Conservation (phyloP, 1,140 invertebrate species). For the Drosophila lacertosa region DNA sequence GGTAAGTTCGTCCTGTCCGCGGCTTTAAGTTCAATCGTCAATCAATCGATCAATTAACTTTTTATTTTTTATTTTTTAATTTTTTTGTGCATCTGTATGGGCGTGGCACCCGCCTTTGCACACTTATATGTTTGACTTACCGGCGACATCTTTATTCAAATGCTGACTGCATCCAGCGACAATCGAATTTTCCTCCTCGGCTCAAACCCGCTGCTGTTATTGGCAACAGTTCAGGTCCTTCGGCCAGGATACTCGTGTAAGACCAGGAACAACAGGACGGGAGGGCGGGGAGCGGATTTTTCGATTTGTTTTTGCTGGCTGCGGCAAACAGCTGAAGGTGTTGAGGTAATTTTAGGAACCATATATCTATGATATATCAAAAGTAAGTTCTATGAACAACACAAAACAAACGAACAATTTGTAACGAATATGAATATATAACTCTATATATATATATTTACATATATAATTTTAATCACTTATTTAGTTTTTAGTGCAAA, state of each 20-base stretch:
- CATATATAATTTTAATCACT: slow-evolving; percentile 18
- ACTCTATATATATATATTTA: neutral
- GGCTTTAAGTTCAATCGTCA: slow-evolving; percentile 71
- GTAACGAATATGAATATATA: slow-evolving; percentile 43
- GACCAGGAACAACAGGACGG: neutral
- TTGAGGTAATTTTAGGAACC: slow-evolving; percentile 92
- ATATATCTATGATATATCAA: slow-evolving; percentile 98
- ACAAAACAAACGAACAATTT: slow-evolving; percentile 73
- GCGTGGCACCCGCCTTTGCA: slow-evolving; percentile 47
- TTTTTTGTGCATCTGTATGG: no score
- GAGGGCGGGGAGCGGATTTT: neutral
- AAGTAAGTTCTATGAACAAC: slow-evolving; percentile 96
- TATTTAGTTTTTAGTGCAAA: slow-evolving; percentile 45
- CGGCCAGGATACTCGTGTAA: neutral
- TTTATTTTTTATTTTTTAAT: no score
- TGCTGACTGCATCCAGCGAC: slow-evolving; percentile 48
- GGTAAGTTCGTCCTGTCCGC: slow-evolving; percentile 72
- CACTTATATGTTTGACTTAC: slow-evolving; percentile 79
- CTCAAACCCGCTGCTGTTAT: slow-evolving; percentile 6
- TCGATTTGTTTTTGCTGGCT: no score
- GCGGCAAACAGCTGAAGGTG: slow-evolving; percentile 81
- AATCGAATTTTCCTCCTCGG: slow-evolving; percentile 29
- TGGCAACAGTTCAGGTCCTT: slow-evolving; percentile 9
- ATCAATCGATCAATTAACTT: slow-evolving; percentile 57
- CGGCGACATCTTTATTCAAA: slow-evolving; percentile 78